A percentile compares a stretch with the other conserved stretches of the same genome.
Conservation (phyloP, 2,888 invertebrate genomes). For the Coelopa pilipes region DNA sequence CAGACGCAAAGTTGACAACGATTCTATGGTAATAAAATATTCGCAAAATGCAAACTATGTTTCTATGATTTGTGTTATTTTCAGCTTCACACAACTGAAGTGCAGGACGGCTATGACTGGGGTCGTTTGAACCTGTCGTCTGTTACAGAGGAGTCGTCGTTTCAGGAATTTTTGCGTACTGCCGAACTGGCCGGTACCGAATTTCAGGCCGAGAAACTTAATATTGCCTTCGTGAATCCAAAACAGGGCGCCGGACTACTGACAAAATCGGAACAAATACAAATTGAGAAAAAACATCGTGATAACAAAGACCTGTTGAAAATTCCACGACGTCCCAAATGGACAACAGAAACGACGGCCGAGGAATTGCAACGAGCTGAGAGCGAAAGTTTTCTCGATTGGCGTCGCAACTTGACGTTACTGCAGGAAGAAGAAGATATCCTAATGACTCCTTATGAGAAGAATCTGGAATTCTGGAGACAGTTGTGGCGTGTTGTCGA, state of each 20-base stretch:
- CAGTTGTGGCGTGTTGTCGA: constrained; percentile 99
- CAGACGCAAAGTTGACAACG: constrained; percentile 75
- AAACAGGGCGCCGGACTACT: constrained; percentile 72
- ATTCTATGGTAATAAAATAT: constrained; percentile 74
- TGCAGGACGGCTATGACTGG: constrained; percentile 93
- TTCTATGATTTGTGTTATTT: background rate
- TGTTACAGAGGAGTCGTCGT: constrained; percentile 94
- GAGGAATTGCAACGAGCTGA: constrained; percentile 85
- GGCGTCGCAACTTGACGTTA: constrained; percentile 85
- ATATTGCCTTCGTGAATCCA: constrained; percentile 80
- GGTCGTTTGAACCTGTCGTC: constrained; percentile 89
- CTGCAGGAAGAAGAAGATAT: constrained; percentile 84
- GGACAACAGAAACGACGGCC: constrained; percentile 79
- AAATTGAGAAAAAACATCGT: constrained; percentile 70
- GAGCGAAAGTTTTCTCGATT: constrained; percentile 85
- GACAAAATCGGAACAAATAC: constrained; percentile 70
- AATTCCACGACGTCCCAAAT: constrained; percentile 89
- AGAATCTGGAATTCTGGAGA: constrained; percentile 97
- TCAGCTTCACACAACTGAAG: constrained; percentile 82
- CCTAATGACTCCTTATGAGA: constrained; percentile 94
- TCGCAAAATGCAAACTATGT: background rate
- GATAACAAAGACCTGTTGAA: constrained; percentile 74
- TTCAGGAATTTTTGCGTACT: constrained; percentile 95
- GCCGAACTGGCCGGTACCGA: constrained; percentile 95
- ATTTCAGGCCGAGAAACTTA: constrained; percentile 90